These are phyloP conservation scores for Cyclophora punctaria DNA, from an alignment of 2,888 invertebrate species.

Conservation along the genomic window DNA sequence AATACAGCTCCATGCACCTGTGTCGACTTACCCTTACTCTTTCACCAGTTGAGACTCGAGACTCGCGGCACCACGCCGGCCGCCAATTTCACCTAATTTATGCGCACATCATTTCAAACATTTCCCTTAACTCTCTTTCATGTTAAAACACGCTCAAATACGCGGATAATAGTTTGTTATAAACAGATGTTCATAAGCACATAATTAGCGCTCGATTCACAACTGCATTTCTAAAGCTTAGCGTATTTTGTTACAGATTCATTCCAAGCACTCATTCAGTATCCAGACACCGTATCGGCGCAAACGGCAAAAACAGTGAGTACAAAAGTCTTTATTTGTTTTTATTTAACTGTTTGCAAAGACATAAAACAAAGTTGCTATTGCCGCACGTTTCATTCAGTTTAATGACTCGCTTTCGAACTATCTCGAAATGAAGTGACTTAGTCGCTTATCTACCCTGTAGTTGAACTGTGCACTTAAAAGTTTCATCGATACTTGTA, in stretches of 20 bases:
- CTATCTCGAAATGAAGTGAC: slow-evolving; percentile 57
- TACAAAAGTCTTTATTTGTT: slow-evolving; percentile 57
- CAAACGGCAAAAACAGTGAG: slow-evolving; percentile 96
- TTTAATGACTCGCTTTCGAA: slow-evolving; percentile 62
- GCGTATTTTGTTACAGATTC: slow-evolving; percentile 80
- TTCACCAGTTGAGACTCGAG: slow-evolving; percentile 34
- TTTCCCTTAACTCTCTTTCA: slow-evolving; percentile 12
- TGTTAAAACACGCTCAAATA: no score
- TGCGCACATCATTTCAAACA: slow-evolving; percentile 40
- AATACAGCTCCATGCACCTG: slow-evolving; percentile 62
- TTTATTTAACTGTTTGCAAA: slow-evolving; percentile 63
- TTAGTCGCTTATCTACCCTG: slow-evolving; percentile 33
- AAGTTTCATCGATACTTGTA: slow-evolving; percentile 29
- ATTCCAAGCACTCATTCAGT: slow-evolving; percentile 99
- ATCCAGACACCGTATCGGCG: slow-evolving; percentile 96
- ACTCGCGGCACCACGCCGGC: slow-evolving; percentile 36
- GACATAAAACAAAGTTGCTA: slow-evolving; percentile 67
- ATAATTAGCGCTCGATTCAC: slow-evolving; percentile 5
- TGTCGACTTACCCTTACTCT: slow-evolving; percentile 34
- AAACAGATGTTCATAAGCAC: slow-evolving; percentile 2
- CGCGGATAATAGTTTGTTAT: slow-evolving; percentile 7
- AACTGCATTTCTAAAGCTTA: slow-evolving; percentile 4
- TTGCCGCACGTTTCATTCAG: slow-evolving; percentile 64
- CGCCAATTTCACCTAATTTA: slow-evolving; percentile 54
- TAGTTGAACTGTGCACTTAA: slow-evolving; percentile 27